Conservation (phyloP, 2,888 invertebrate species). For the Marasmarcha lunaedactyla region DNA sequence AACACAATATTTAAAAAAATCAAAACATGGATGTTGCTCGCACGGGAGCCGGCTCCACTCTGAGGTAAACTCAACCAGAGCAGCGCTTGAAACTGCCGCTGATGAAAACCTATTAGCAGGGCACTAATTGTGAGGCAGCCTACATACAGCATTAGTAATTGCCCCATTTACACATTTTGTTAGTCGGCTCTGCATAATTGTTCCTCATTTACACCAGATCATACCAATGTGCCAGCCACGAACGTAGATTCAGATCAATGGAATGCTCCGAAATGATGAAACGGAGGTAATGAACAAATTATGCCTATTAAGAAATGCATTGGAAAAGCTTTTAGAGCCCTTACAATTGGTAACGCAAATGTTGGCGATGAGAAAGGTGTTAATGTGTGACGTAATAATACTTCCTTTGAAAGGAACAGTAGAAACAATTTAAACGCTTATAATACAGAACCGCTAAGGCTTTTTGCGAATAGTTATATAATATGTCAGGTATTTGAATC, state of each 20-base stretch:
- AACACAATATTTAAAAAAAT: constrained; percentile 13
- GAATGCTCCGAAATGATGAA: neutral
- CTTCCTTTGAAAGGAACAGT: no score
- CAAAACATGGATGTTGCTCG: constrained; percentile 34
- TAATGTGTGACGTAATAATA: no score
- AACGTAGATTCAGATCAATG: constrained; percentile 10
- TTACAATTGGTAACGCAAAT: neutral
- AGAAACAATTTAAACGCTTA: no score
- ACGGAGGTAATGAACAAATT: constrained; percentile 31
- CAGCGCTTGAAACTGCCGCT: constrained; percentile 48
- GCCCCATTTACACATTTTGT: constrained; percentile 68
- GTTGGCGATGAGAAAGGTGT: no score
- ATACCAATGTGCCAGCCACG: constrained; percentile 47
- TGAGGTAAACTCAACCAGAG: constrained; percentile 41
- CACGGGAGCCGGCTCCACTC: constrained; percentile 46
- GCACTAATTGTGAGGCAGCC: constrained; percentile 65
- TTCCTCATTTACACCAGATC: constrained; percentile 51
- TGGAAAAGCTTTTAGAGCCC: neutral
- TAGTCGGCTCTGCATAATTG: constrained; percentile 62
- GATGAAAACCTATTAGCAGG: constrained; percentile 66
- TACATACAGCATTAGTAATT: constrained; percentile 64
- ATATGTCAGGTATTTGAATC: no score
- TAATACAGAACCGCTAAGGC: no score
- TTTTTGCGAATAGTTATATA: no score
- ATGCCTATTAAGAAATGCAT: constrained; percentile 13